A percentile compares a stretch with the other conserved stretches of the same genome.
Evolutionary conservation across 2,113 vertebrate species (phyloP).

Genomic region (Gymnocephalus cernua): DNA sequence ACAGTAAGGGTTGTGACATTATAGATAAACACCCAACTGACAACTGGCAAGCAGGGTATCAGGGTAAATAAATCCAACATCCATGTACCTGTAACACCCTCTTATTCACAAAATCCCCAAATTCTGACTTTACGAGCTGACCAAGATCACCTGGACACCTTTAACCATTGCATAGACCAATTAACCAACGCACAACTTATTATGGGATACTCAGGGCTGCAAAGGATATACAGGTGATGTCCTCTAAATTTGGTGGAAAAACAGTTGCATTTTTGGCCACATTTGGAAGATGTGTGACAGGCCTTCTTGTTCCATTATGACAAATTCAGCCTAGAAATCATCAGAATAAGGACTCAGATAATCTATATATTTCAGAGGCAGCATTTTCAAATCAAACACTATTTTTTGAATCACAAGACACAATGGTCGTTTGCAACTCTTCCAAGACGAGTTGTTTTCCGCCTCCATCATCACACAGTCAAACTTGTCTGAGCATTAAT

Average conservation of each 20-base stretch:
- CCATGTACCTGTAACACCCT: background rate
- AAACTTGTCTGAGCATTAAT: slow-evolving; percentile 60
- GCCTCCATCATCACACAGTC: slow-evolving; percentile 37
- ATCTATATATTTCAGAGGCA: background rate
- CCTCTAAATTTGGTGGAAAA: background rate
- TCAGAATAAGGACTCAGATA: background rate
- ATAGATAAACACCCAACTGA: background rate
- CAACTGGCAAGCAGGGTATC: background rate
- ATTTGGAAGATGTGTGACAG: background rate
- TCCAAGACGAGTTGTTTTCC: slow-evolving; percentile 40
- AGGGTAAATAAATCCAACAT: background rate
- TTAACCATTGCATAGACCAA: background rate
- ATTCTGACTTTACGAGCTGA: background rate
- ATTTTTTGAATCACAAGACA: slow-evolving; percentile 33
- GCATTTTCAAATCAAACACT: slow-evolving; percentile 28
- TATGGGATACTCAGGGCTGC: background rate
- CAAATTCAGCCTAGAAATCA: no score
- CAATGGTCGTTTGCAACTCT: slow-evolving; percentile 14
- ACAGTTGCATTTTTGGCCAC: background rate
- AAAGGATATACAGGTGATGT: background rate
- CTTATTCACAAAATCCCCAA: background rate
- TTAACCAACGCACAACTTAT: background rate
- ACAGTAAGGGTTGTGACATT: background rate
- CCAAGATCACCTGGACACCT: background rate
- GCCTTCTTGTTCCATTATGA: background rate